phyloP scores from a whole-genome alignment of 2,888 invertebrate genomes.

The Drosophila colorata region DNA sequence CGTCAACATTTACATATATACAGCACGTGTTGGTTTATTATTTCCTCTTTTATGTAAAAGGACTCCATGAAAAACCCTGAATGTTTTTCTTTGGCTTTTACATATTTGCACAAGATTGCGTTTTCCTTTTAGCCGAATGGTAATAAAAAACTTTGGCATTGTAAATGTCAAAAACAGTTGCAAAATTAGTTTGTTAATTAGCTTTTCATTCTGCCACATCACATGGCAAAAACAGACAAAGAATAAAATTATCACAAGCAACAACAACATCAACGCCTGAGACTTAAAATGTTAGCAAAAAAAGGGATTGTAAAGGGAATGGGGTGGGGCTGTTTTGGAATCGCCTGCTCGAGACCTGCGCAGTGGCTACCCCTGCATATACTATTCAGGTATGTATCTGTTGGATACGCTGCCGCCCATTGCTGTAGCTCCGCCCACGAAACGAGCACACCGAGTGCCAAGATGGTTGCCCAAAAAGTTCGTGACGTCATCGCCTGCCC shows the following conservation, averaged over 20 bases:
- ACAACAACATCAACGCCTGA: conserved; percentile 23
- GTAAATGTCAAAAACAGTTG: conserved; percentile 76
- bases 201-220: conserved; percentile 72
- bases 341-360: conserved; percentile 45
- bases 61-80: conserved; percentile 8
- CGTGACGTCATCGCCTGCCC: conserved; percentile 63
- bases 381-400: conserved; percentile 59
- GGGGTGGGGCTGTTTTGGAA: conserved; percentile 2
- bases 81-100: conserved; percentile 8
- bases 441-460: conserved; percentile 30
- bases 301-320: not conserved
- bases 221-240: conserved; percentile 57
- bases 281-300: conserved; percentile 39
- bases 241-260: conserved; percentile 19
- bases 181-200: conserved; percentile 80
- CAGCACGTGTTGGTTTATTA: conserved; percentile 15
- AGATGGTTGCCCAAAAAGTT: conserved; percentile 70
- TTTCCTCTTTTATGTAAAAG: conserved; percentile 10
- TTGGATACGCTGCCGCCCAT: conserved; percentile 60
- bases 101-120: conserved; percentile 40
- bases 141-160: conserved; percentile 61
- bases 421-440: conserved; percentile 63
- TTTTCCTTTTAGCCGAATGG: conserved; percentile 34
- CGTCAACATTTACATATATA: conserved; percentile 4
- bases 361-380: conserved; percentile 14